Evolutionary conservation across 2,888 invertebrate species (phyloP), one percentile per base, ranked within the genome.

Genomic region (Zygogramma bicolorata): DNA sequence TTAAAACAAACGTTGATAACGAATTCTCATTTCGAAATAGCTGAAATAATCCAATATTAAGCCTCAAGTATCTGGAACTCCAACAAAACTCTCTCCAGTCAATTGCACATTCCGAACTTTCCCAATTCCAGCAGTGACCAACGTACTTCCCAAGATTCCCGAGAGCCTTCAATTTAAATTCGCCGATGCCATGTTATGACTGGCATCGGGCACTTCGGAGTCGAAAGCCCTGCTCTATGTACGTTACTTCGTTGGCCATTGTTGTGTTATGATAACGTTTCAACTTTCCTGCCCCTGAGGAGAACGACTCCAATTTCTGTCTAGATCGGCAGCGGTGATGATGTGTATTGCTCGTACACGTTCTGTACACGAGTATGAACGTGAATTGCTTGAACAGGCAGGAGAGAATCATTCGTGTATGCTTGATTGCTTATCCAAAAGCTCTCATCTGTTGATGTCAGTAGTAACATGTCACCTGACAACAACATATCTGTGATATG

Each of bases 251-350:
- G 22, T 61, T 29, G 59, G 53, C 38, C 66, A 60, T 67, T 67
- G 66, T 65, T 71, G 29, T 65, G 68, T 67, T 63, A 59, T 62
- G 68, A 71, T 68, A 71, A 53, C 42, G 62, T 62, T 67, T 65
- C 71, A 63, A 40, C 67, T 65, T 42, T 46, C 25, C 46, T 59
- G 53, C 74, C 77, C 75, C 75, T 58, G 62, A 75, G 75, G 75
- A 75, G 71, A 73, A 71, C 63, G 67, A 70, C 69, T 62, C 73
- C 74, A 70, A 77, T 77, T 73, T 75, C 75, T 75, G 75, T 73
- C 74, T 74, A 69, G 69, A 67, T 71, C 25, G 67, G 72, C 65
- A 72, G 66, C 68, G 68, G 42, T 69, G 69, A 71, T 76, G n/a
- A n/a, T n/a, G n/a, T n/a, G n/a, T n/a, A n/a, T n/a, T n/a, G n/a